Evolutionary conservation across 2,113 vertebrate genomes (phyloP).

Genomic region (Mesocricetus auratus): DNA sequence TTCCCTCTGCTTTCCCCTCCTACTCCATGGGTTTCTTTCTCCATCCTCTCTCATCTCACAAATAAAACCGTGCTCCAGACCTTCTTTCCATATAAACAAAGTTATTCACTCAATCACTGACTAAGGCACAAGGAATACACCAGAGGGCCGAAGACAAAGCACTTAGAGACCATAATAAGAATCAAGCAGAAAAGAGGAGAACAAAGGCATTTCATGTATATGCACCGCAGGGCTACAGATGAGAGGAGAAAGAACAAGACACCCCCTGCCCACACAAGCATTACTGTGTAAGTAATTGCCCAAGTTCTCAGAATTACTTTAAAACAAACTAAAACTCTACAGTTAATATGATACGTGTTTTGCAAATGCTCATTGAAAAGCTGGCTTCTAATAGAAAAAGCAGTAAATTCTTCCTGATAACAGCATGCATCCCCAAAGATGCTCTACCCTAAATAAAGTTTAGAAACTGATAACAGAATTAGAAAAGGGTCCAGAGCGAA

Average conservation of each 20-base stretch:
- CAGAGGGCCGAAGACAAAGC: slow-evolving; percentile 50
- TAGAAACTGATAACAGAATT: not conserved
- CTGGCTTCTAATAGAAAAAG: not conserved
- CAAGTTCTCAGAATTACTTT: slow-evolving; percentile 36
- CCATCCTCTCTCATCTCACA: not conserved
- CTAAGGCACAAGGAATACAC: slow-evolving; percentile 7
- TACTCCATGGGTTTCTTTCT: not conserved
- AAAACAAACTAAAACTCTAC: slow-evolving; percentile 9
- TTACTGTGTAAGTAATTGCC: not conserved
- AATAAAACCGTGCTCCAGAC: not conserved
- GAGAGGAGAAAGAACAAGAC: not conserved
- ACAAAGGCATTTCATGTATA: slow-evolving; percentile 63
- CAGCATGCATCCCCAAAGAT: not conserved
- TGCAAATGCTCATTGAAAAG: slow-evolving; percentile 22
- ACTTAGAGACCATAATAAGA: not conserved
- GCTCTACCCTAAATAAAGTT: slow-evolving; percentile 28
- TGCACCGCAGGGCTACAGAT: not conserved
- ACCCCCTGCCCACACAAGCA: not conserved
- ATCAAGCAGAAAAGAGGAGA: slow-evolving; percentile 55
- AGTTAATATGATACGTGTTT: not conserved
- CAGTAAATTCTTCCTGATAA: not conserved
- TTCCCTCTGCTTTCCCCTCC: not conserved
- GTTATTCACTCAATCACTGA: slow-evolving; percentile 68
- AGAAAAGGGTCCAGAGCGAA: not conserved
- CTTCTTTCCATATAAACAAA: slow-evolving; percentile 59